Evolutionary conservation across 2,797 vertebrate species (phyloP).

Genomic region (Melanotaenia parkinsoni): DNA sequence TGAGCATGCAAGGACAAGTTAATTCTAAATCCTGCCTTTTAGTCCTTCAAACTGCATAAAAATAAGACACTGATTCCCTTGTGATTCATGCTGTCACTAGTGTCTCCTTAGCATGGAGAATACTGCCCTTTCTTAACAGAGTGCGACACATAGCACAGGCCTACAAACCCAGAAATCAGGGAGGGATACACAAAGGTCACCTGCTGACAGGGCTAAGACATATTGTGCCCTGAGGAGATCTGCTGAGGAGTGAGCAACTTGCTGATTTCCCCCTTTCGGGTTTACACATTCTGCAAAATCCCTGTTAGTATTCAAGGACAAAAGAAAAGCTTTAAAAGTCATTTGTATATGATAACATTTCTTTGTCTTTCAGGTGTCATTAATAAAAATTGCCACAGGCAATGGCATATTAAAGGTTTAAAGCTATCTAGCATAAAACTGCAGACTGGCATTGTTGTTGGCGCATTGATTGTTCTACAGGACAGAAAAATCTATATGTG

Average conservation of each 20-base stretch:
- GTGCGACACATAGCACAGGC: constrained; percentile 58
- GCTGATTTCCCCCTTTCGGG: constrained; percentile 60
- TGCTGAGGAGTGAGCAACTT: constrained; percentile 69
- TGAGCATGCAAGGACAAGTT: constrained; percentile 41
- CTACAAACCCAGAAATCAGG: constrained; percentile 73
- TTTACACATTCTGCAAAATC: constrained; percentile 40
- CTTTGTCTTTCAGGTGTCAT: constrained; percentile 51
- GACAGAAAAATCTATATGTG: constrained; percentile 49
- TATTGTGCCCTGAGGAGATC: constrained; percentile 71
- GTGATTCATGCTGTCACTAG: constrained; percentile 52
- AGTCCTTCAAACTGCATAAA: constrained; percentile 36
- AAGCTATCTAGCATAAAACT: constrained; percentile 20
- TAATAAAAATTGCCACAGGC: constrained; percentile 62
- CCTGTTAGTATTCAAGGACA: constrained; percentile 75
- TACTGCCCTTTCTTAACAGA: constrained; percentile 62
- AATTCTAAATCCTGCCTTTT: constrained; percentile 22
- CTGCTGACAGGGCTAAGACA: constrained; percentile 76
- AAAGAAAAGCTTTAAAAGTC: constrained; percentile 57
- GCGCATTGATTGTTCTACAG: constrained; percentile 43
- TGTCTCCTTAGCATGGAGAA: constrained; percentile 68
- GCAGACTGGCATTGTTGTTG: constrained; percentile 45
- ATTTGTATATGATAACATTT: constrained; percentile 57
- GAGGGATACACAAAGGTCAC: constrained; percentile 77
- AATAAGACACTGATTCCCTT: constrained; percentile 28
- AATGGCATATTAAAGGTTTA: constrained; percentile 34